Evolutionary conservation across 2,888 invertebrate species (phyloP), one percentile per base, ranked within the genome.

Genomic region (Scrobipalpa costella): DNA sequence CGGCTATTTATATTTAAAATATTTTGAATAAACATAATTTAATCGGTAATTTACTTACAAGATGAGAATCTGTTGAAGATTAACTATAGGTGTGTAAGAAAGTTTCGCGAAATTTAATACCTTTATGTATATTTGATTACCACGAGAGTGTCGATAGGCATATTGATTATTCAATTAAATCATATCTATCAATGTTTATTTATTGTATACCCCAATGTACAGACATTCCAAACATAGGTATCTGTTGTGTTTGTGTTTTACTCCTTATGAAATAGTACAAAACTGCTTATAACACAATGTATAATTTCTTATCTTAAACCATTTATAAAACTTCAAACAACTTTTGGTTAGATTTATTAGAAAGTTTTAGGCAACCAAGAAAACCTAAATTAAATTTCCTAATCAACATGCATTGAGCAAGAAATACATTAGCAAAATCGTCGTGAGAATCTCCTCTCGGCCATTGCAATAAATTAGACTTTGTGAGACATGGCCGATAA

Each of bases 381-480:
- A n/a, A 15, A 34, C 15, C 13, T 21, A 52, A 52, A 21, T 21
- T 13, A 21, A 52, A 55, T 55, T 9, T 13, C 13, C 55, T 55
- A 27, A 55, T 34, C 55, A 34, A 34, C 55, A 55, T 55, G n/a
- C 34, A 55, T 61, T 61, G 19, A 55, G 55, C 55, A 55, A 38
- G 11, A 57, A 57, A 57, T 52, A 47, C 40, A 63, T 58, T 63
- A 59, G 61, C 62, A 15, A 50, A 63, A 47, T 38, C 44, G 44
- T 55, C 63, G 65, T 64, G 65, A 61, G 65, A 65, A 65, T 34
- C 36, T 50, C 49, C 33, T 19, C 57, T 19, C 7, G 11, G 57
- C 61, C 63, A 64, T 61, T 64, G 61, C 63, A 55, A 66, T 66
- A 64, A 63, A 67, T 67, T 63, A 63, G 59, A 63, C 55, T 67